These are phyloP conservation scores for Hippocampus guttulatus DNA, from an alignment of 2,113 vertebrate genomes.

Conservation along the genomic window DNA sequence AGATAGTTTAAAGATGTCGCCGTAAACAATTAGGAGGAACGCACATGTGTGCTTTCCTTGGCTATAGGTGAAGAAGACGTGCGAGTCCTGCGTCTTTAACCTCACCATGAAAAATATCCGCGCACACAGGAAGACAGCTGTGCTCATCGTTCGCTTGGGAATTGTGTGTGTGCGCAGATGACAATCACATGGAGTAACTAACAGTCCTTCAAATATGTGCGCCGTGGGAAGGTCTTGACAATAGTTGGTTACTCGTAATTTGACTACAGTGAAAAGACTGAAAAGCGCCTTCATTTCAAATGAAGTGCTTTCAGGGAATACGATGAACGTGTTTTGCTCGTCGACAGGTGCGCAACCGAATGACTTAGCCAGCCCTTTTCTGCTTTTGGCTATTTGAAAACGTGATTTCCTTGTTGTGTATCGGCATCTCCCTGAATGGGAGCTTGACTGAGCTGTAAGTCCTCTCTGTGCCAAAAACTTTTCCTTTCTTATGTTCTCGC, in stretches of 20 bases:
- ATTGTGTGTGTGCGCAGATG: constrained; percentile 36
- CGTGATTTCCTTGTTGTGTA: no score
- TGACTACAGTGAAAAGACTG: neutral
- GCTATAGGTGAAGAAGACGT: constrained; percentile 36
- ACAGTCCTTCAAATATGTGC: constrained; percentile 12
- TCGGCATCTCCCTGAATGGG: no score
- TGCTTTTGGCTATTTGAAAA: neutral
- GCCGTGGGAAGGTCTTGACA: neutral
- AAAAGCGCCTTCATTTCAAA: no score
- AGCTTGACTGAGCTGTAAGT: neutral
- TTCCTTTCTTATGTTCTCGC: neutral
- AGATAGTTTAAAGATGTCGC: constrained; percentile 66
- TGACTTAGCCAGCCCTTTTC: neutral
- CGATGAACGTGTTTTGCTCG: neutral
- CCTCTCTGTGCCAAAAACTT: neutral
- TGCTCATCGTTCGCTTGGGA: constrained; percentile 55
- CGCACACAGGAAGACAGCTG: constrained; percentile 65
- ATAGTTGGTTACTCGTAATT: neutral
- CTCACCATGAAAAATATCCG: constrained; percentile 44
- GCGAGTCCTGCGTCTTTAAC: constrained; percentile 31
- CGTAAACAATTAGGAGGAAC: constrained; percentile 59
- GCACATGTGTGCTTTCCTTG: constrained; percentile 30
- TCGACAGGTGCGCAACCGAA: neutral
- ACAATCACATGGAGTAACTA: constrained; percentile 40
- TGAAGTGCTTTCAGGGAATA: neutral